Evolutionary conservation across 2,888 invertebrate genomes (phyloP).

Genomic region (Brachyptera putata): DNA sequence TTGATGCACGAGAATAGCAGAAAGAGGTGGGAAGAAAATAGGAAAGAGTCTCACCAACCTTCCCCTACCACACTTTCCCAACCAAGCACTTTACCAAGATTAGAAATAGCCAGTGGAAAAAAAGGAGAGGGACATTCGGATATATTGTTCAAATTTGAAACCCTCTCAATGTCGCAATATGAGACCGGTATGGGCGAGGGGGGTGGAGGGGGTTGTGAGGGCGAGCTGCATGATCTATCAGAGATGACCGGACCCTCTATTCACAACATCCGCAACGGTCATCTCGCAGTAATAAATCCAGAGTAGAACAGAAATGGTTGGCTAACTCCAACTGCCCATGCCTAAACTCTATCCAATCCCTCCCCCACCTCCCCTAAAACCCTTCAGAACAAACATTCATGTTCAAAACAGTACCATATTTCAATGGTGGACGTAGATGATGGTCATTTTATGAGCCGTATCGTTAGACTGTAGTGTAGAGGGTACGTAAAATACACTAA

Average conservation of each 20-base stretch:
- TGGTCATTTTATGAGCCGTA: conserved; percentile 32
- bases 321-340: conserved; percentile 26
- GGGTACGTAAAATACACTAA: conserved; percentile 12
- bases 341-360: background rate
- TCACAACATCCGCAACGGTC: conserved; percentile 28
- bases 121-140: conserved; percentile 26
- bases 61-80: conserved; percentile 1
- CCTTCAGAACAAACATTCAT: conserved; percentile 26
- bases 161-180: conserved; percentile 21
- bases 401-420: conserved; percentile 31
- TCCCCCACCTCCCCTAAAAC: conserved; percentile 8
- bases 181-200: conserved; percentile 3
- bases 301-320: conserved; percentile 30
- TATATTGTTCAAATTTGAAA: conserved; percentile 28
- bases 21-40: conserved; percentile 15
- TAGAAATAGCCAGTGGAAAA: conserved; percentile 30
- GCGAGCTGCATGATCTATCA: conserved; percentile 22
- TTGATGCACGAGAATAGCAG: conserved; percentile 41
- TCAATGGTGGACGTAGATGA: conserved; percentile 26
- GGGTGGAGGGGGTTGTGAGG: background rate
- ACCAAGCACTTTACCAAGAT: conserved; percentile 31
- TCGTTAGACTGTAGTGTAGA: too few species aligned
- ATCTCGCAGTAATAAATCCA: conserved; percentile 31
- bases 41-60: conserved; percentile 16
- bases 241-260: conserved; percentile 25